Evolutionary conservation across 2,113 vertebrate species (phyloP).

Genomic region (Brachyhypopomus gauderio): DNA sequence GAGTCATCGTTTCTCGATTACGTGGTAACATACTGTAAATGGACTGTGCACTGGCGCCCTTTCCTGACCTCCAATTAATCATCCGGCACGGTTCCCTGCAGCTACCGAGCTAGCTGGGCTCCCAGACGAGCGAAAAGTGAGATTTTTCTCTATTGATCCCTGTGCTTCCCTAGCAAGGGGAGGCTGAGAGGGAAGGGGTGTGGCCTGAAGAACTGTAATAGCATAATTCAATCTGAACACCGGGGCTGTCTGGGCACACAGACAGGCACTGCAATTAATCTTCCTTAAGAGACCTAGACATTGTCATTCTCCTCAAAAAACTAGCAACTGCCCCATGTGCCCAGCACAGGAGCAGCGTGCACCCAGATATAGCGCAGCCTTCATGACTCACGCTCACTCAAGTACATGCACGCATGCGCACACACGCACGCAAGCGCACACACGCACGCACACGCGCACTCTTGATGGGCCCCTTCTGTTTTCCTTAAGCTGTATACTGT

Average conservation of each 20-base stretch:
- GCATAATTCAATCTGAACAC: slow-evolving; percentile 49
- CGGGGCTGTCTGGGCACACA: slow-evolving; percentile 42
- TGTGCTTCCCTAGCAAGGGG: slow-evolving; percentile 36
- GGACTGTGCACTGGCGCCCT: background rate
- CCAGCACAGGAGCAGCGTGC: background rate
- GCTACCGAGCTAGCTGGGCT: background rate
- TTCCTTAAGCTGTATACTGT: background rate
- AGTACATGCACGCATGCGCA: too few species aligned
- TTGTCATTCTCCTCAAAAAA: slow-evolving; percentile 25
- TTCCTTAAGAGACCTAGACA: slow-evolving; percentile 45
- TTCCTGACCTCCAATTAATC: background rate
- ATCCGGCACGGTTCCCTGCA: background rate
- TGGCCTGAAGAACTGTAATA: slow-evolving; percentile 40
- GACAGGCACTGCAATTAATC: slow-evolving; percentile 41
- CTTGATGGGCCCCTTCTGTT: background rate
- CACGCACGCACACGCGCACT: background rate
- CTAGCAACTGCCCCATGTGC: background rate
- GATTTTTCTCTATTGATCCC: slow-evolving; percentile 48
- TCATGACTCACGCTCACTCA: background rate
- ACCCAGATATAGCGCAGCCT: background rate
- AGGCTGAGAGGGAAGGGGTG: slow-evolving; percentile 5
- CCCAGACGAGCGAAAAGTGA: slow-evolving; percentile 17
- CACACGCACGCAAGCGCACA: background rate
- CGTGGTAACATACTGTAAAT: too few species aligned
- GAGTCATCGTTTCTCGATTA: too few species aligned